Percentiles rank a stretch among this genome's conserved stretches.
Conservation (phyloP, 2,113 vertebrate genomes). For the Podarcis muralis region DNA sequence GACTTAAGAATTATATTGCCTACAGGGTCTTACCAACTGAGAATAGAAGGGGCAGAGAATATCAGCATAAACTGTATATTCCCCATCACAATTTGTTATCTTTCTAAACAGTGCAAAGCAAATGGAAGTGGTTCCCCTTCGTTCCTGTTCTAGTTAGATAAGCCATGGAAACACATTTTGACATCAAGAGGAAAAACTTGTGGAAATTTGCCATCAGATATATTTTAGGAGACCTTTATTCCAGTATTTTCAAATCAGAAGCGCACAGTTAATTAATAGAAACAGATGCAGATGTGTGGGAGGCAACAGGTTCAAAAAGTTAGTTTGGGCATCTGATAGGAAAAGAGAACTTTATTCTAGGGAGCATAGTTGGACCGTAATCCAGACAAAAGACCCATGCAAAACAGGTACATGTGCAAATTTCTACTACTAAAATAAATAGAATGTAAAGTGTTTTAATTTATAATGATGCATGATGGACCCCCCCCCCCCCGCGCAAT, state of each 20-base stretch:
- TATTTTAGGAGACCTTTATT: background rate
- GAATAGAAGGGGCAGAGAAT: background rate
- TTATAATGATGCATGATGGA: too few species aligned
- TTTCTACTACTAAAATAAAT: background rate
- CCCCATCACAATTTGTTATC: background rate
- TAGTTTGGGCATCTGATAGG: background rate
- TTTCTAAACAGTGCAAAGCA: slow-evolving; percentile 18
- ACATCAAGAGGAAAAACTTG: slow-evolving; percentile 11
- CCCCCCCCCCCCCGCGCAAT: too few species aligned
- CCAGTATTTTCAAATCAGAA: background rate
- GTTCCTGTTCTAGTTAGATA: background rate
- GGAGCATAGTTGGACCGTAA: background rate
- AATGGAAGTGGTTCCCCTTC: background rate
- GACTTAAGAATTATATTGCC: background rate
- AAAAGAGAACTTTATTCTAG: background rate
- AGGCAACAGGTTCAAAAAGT: background rate
- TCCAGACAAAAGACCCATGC: too few species aligned
- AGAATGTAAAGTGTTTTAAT: background rate
- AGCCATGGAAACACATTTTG: slow-evolving; percentile 18
- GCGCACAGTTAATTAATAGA: background rate
- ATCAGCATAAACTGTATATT: background rate
- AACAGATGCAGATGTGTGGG: background rate
- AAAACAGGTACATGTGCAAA: background rate
- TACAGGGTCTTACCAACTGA: background rate
- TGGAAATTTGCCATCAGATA: background rate